phyloP scores from a whole-genome alignment of 2,888 invertebrate species.

The Rhagophthalmus giganteus region DNA sequence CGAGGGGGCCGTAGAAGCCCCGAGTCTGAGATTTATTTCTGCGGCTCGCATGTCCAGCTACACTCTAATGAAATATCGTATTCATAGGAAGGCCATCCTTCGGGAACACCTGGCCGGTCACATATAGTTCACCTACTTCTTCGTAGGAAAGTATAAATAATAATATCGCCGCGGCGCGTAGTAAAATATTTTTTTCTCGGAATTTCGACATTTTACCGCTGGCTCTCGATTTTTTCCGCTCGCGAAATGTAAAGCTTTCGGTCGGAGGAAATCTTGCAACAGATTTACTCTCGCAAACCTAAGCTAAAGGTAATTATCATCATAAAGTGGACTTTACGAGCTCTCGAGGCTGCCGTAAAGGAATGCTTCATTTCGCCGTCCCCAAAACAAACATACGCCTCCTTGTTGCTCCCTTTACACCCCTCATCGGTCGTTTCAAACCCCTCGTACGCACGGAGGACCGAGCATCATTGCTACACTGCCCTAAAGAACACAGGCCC shows the following conservation, averaged over 20 bases:
- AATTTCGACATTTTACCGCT: too few species aligned
- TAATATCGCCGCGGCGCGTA: slow-evolving; percentile 6
- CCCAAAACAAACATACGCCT: slow-evolving; percentile 47
- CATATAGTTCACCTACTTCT: slow-evolving; percentile 24
- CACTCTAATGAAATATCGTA: slow-evolving; percentile 56
- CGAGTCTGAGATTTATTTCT: slow-evolving; percentile 54
- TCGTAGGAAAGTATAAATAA: slow-evolving; percentile 16
- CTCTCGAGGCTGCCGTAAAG: slow-evolving; percentile 50
- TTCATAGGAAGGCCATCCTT: slow-evolving; percentile 52
- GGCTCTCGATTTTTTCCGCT: too few species aligned
- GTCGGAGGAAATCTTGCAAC: slow-evolving; percentile 20
- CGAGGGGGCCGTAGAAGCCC: slow-evolving; percentile 53
- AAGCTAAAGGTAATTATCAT: slow-evolving; percentile 54
- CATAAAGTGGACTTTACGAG: slow-evolving; percentile 58
- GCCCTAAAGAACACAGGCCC: slow-evolving; percentile 30
- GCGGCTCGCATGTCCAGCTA: slow-evolving; percentile 48
- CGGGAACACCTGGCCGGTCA: slow-evolving; percentile 41
- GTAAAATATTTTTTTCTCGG: slow-evolving; percentile 2
- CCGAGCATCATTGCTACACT: slow-evolving; percentile 24
- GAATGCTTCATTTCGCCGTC: slow-evolving; percentile 52
- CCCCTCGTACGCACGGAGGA: slow-evolving; percentile 24
- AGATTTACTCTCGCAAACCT: slow-evolving; percentile 20
- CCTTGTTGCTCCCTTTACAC: slow-evolving; percentile 36
- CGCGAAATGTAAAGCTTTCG: neutral
- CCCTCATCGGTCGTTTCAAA: slow-evolving; percentile 25